These are phyloP conservation scores for Phortica okadai DNA, from an alignment of 2,888 invertebrate genomes.

Conservation along the genomic window DNA sequence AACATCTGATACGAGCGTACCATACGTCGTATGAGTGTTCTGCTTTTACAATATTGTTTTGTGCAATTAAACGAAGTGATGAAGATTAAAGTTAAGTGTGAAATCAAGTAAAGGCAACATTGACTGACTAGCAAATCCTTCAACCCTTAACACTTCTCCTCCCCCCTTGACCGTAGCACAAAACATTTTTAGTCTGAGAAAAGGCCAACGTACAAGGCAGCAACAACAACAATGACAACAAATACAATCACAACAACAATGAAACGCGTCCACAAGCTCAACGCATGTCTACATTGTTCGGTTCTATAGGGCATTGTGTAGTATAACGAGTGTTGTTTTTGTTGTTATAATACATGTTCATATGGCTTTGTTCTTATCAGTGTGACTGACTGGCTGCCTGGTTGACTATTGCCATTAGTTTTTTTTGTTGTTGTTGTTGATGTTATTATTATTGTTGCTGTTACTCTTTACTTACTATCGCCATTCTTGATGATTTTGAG, in stretches of 20 bases:
- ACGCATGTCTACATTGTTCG: constrained; percentile 16
- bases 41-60: constrained; percentile 14
- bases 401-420: neutral
- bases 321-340: neutral
- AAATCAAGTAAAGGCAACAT: neutral
- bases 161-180: neutral
- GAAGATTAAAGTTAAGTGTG: constrained; percentile 17
- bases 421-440: neutral
- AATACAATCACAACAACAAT: constrained; percentile 12
- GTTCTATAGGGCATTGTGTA: neutral
- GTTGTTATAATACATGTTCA: neutral
- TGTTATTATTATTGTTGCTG: constrained; percentile 16
- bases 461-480: neutral
- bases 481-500: constrained; percentile 6
- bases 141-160: too few species aligned
- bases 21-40: neutral
- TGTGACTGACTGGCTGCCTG: constrained; percentile 1
- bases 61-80: constrained; percentile 20
- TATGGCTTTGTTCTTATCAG: constrained; percentile 2
- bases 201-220: neutral
- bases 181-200: neutral
- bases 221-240: constrained; percentile 17
- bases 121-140: too few species aligned
- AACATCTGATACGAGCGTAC: neutral
- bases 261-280: neutral